phyloP scores from a whole-genome alignment of 64 coral and sea anemone species.

The Pocillopora damicornis region DNA sequence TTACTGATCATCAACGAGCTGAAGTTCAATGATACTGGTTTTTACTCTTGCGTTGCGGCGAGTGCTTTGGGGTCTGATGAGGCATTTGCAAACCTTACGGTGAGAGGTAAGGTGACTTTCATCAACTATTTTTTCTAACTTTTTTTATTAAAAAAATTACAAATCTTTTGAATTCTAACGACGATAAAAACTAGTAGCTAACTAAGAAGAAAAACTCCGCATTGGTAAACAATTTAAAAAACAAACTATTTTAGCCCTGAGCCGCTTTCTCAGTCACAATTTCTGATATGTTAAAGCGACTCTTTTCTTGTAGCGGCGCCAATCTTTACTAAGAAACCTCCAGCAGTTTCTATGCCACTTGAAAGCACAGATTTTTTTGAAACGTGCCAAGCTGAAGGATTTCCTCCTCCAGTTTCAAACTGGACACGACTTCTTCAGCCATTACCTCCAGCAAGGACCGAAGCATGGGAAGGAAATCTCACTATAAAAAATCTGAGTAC shows the following conservation, averaged over 20 bases:
- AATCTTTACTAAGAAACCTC: background rate
- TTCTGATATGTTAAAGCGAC: background rate
- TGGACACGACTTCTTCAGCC: conserved; percentile 4
- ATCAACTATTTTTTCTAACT: background rate
- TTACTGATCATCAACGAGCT: background rate
- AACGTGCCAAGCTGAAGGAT: background rate
- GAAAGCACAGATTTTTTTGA: background rate
- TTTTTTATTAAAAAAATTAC: too few species aligned
- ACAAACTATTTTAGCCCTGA: too few species aligned
- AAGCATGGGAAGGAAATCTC: background rate
- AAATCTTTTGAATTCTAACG: too few species aligned
- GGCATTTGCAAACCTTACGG: background rate
- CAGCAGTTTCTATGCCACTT: background rate
- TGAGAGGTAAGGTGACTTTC: background rate
- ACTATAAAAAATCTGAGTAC: background rate
- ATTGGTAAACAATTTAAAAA: too few species aligned
- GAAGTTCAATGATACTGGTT: background rate
- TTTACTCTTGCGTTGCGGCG: background rate
- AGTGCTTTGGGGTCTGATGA: background rate
- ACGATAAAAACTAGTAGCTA: too few species aligned
- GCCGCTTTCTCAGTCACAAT: too few species aligned
- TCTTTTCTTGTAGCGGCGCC: background rate
- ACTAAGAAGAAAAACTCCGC: too few species aligned
- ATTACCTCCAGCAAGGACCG: background rate
- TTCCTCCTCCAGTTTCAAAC: background rate